Conservation (phyloP, 1,140 invertebrate species). For the Drosophila parabipectinata region DNA sequence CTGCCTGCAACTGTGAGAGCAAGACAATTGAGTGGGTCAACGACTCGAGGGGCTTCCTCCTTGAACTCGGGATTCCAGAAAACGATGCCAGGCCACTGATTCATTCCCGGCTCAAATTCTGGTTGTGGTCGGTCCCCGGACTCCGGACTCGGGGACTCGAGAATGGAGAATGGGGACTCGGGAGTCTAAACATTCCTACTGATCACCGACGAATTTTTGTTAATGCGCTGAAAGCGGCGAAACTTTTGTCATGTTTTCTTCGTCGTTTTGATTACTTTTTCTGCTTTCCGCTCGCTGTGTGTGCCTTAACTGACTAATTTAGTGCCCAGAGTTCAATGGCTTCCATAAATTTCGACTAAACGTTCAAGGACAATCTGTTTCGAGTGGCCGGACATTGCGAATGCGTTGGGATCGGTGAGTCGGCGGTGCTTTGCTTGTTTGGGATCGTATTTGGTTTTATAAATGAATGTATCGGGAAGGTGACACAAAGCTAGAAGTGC, state of each 20-base stretch:
- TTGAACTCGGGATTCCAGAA: conserved; percentile 31
- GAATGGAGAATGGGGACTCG: conserved; percentile 4
- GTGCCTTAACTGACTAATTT: conserved; percentile 77
- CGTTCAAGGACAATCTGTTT: conserved; percentile 75
- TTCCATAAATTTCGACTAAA: conserved; percentile 82
- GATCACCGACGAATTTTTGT: conserved; percentile 58
- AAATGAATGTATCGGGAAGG: conserved; percentile 50
- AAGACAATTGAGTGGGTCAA: conserved; percentile 59
- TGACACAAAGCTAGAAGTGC: not conserved
- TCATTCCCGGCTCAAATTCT: conserved; percentile 20
- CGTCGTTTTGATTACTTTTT: conserved; percentile 26
- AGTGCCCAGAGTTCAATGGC: conserved; percentile 76
- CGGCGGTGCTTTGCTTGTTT: conserved; percentile 37
- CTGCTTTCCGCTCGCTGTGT: conserved; percentile 22
- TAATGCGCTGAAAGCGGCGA: conserved; percentile 72
- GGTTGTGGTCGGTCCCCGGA: not conserved
- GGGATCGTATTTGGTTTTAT: conserved; percentile 56
- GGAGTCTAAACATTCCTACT: conserved; percentile 2
- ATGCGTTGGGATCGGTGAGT: not conserved
- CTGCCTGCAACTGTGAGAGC: conserved; percentile 12
- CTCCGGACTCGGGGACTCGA: not conserved
- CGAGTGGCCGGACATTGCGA: conserved; percentile 28
- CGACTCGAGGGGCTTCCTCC: conserved; percentile 35
- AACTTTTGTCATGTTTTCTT: conserved; percentile 72
- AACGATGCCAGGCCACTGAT: conserved; percentile 24